Evolutionary conservation across 2,888 invertebrate species (phyloP).

Genomic region (Nemapogon koenigi): DNA sequence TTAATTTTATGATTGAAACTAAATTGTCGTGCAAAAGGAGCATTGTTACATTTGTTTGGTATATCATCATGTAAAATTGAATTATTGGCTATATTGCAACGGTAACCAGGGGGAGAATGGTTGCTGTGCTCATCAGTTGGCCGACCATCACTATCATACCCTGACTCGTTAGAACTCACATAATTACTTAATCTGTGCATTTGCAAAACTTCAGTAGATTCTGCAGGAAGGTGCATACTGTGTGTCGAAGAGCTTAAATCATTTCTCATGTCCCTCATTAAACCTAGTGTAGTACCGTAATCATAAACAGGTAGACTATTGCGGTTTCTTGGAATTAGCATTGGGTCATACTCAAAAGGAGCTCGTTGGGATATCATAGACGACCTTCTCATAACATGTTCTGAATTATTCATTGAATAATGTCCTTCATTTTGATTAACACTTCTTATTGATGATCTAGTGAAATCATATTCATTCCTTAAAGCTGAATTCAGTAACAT

Average conservation of each 20-base stretch:
- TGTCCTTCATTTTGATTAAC: constrained; percentile 43
- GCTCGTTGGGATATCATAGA: constrained; percentile 54
- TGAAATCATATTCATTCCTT: constrained; percentile 41
- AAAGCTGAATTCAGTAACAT: constrained; percentile 43
- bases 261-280: constrained; percentile 43
- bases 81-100: constrained; percentile 44
- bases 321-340: constrained; percentile 54
- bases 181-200: constrained; percentile 73
- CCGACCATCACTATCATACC: constrained; percentile 81
- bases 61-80: constrained; percentile 12
- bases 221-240: constrained; percentile 62
- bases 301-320: constrained; percentile 59
- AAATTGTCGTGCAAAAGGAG: constrained; percentile 46
- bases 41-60: constrained; percentile 30
- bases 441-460: constrained; percentile 49
- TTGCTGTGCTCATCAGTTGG: constrained; percentile 61
- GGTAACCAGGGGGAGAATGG: constrained; percentile 61
- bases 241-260: constrained; percentile 51
- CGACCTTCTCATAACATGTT: constrained; percentile 43
- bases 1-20: constrained; percentile 55
- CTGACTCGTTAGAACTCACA: constrained; percentile 83
- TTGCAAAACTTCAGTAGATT: constrained; percentile 62
- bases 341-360: constrained; percentile 53
- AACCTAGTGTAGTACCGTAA: constrained; percentile 42
- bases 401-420: constrained; percentile 33